Percentiles rank a stretch among this genome's conserved stretches.
These are phyloP conservation scores for Heliocidaris erythrogramma DNA, from an alignment of 35 echinoderm and acorn worm genomes.

Conservation along the genomic window DNA sequence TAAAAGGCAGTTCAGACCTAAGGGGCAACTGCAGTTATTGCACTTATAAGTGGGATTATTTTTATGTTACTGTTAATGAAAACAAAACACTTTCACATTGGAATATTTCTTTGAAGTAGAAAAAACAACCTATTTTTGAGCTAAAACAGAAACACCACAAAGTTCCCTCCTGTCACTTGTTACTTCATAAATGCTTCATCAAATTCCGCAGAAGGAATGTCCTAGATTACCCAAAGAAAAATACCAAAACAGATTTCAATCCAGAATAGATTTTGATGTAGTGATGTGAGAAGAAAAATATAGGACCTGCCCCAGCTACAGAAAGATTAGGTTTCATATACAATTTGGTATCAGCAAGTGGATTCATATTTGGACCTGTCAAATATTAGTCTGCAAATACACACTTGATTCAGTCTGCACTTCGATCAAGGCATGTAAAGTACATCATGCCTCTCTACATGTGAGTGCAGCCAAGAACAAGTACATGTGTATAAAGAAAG, in stretches of 20 bases:
- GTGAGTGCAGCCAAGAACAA: too few relatives aligned
- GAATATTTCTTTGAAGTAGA: not conserved
- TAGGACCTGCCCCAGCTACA: not conserved
- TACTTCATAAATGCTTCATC: not conserved
- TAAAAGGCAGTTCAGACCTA: not conserved
- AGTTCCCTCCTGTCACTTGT: not conserved
- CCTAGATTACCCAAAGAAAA: not conserved
- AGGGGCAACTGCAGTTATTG: not conserved
- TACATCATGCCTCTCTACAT: not conserved
- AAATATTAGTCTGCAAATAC: slow-evolving; percentile 12
- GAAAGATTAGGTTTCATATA: not conserved
- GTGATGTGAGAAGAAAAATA: not conserved
- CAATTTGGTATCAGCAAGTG: not conserved
- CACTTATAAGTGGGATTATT: not conserved
- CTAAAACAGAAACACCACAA: not conserved
- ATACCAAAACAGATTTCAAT: not conserved
- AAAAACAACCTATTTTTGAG: not conserved
- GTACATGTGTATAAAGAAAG: too few relatives aligned
- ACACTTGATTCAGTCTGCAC: not conserved
- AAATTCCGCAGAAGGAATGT: not conserved
- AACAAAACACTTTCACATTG: not conserved
- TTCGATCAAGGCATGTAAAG: not conserved
- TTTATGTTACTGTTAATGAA: not conserved
- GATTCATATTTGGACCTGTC: slow-evolving; percentile 2
- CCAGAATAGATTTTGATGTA: not conserved